Base-by-base conservation (phyloP, 1,140 invertebrate species). In the Anastatus disparis region DNA sequence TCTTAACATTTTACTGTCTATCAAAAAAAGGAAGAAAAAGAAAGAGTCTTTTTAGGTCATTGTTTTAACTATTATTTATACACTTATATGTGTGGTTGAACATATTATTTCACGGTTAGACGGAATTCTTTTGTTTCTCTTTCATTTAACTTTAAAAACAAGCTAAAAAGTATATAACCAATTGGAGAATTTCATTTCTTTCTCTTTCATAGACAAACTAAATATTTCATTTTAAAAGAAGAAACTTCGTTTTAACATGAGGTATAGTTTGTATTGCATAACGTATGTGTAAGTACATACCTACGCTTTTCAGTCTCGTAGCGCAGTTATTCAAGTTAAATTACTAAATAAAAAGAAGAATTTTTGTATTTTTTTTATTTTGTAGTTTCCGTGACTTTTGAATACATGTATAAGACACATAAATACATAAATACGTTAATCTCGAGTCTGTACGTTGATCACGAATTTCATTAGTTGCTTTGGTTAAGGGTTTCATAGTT, bases 261-360 rank as follows among this genome's bases (percentile, higher is more conserved):
- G 27, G 52, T 20, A 12, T 8, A 6, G 22, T n/a, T n/a, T n/a
- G n/a, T n/a, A n/a, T n/a, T n/a, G n/a, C n/a, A n/a, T n/a, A n/a
- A n/a, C n/a, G 22, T 6, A 22, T n/a, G 15, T 40, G 9, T 22
- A 29, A 15, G 17, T 13, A 26, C 2, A 56, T 10, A 42, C 4
- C 20, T 15, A 40, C 8, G 44, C 12, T 48, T 31, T 26, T 26
- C 42, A 44, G 31, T 56, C 10, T n/a, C 62, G 2, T 7, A 20
- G 27, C 22, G 12, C 29, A 69, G 56, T 61, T 69, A 35, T 69
- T 62, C 38, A 62, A 69, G 56, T 53, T 61, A 53, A 53, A 69
- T 69, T 69, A 68, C 55, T 50, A 10, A 35, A 61, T n/a, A 69
- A 68, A 40, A 35, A 68, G 12, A 27, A 52, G 13, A 12, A 0